Evolutionary conservation across 2,888 invertebrate genomes (phyloP).

Genomic region (Andrena praecox): DNA sequence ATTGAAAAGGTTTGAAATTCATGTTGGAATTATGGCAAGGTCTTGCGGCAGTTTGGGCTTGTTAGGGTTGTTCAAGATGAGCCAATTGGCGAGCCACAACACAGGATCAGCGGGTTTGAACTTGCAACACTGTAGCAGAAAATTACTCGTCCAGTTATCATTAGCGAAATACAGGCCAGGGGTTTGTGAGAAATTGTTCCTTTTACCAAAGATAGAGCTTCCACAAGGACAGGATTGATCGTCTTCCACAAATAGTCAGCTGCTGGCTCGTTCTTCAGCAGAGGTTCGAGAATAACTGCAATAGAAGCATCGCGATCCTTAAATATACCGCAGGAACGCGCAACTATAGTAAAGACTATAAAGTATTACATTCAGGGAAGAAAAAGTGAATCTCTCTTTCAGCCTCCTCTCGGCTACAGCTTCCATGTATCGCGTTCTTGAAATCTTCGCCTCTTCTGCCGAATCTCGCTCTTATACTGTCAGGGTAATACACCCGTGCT

Average conservation of each 20-base stretch:
- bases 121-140: conserved; percentile 87
- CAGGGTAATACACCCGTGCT: conserved; percentile 90
- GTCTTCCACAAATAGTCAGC: conserved; percentile 90
- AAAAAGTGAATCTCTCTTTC: conserved; percentile 94
- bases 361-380: conserved; percentile 90
- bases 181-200: background rate
- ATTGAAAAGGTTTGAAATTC: background rate
- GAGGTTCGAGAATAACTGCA: conserved; percentile 91
- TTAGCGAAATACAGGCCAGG: background rate
- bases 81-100: conserved; percentile 91
- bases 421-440: conserved; percentile 93
- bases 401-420: conserved; percentile 88
- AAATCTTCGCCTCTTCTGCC: conserved; percentile 89
- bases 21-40: conserved; percentile 58
- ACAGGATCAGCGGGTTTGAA: conserved; percentile 92
- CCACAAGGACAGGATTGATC: conserved; percentile 88
- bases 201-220: conserved; percentile 85
- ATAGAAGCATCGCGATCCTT: conserved; percentile 37
- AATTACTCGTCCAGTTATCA: background rate
- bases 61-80: conserved; percentile 91
- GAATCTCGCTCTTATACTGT: conserved; percentile 90
- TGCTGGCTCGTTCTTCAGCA: conserved; percentile 88
- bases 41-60: conserved; percentile 86
- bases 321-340: too few species aligned
- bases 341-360: too few species aligned